Conservation (phyloP, 2,888 invertebrate species). For the Macrophya alboannulata region DNA sequence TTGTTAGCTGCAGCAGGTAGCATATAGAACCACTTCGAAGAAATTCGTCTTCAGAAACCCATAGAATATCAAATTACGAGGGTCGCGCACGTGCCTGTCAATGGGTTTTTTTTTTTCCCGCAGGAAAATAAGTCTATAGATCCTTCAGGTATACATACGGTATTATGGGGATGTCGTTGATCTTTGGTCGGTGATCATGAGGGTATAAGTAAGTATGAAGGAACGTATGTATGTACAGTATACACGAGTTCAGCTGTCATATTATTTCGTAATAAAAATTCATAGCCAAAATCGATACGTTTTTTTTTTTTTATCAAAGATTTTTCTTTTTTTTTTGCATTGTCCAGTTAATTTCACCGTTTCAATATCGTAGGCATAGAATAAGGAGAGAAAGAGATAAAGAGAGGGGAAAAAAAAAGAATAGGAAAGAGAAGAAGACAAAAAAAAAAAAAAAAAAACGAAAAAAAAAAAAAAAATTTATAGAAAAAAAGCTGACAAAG, state of each 20-base stretch:
- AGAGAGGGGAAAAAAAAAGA: background rate
- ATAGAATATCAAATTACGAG: constrained; percentile 39
- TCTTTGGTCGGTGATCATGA: background rate
- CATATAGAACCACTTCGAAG: background rate
- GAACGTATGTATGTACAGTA: too few relatives aligned
- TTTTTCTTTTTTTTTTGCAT: background rate
- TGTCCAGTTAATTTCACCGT: constrained; percentile 33
- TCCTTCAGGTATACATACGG: background rate
- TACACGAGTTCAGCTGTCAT: too few relatives aligned
- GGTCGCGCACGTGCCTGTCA: constrained; percentile 26
- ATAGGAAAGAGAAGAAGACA: background rate
- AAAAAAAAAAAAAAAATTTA: constrained; percentile 11
- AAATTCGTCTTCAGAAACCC: constrained; percentile 3
- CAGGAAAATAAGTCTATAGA: background rate
- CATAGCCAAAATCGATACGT: too few relatives aligned
- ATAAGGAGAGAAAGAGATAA: background rate
- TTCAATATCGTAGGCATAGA: background rate
- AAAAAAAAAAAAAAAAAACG: background rate
- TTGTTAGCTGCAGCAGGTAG: background rate
- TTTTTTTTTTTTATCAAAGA: background rate
- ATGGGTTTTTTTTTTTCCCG: background rate
- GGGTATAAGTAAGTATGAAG: background rate
- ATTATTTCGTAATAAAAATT: too few relatives aligned
- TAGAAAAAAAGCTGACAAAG: constrained; percentile 52
- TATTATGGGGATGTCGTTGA: background rate